Base-by-base conservation (phyloP, 30 jellyfish, hydroid and myxozoan genomes). In the Sanderia malayensis region DNA sequence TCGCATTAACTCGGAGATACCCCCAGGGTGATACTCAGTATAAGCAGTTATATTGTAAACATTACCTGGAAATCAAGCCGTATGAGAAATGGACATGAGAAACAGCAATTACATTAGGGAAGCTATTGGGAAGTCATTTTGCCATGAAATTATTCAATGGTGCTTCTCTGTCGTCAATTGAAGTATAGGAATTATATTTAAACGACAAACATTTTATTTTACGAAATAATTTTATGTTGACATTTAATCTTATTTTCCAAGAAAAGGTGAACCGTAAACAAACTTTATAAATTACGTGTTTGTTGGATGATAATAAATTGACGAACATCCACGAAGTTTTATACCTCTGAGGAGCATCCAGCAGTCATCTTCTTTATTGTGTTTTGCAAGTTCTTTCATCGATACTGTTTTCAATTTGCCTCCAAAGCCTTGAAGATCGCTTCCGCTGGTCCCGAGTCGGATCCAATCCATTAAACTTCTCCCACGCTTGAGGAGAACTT, bases 11-110 rank as follows among this genome's bases (percentile, higher is more conserved):
- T 93, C 96, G 0, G 88, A 89, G 1, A 85, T 71, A 22, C 99
- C 99, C 13, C 99, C 99, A 22, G 99, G 99, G 65, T 93, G 99
- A 70, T 55, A 93, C 46, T 93, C 99, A 64, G 88, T 46, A 31
- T 93, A 93, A 0, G 94, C 68, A 0, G 99, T 93, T 22, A 93
- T 58, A 46, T 93, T 86, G 86, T 82, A 93, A 21, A 93, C 99
- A 33, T 71, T 74, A 15, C 99, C 99, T 93, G 66, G 46, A 32
- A 74, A n/a, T n/a, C n/a, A n/a, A n/a, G n/a, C n/a, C n/a, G n/a
- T n/a, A n/a, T n/a, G n/a, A n/a, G n/a, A n/a, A n/a, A n/a, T n/a
- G n/a, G n/a, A n/a, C n/a, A n/a, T n/a, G n/a, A n/a, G n/a, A n/a
- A n/a, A n/a, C n/a, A n/a, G n/a, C n/a, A n/a, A n/a, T n/a, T n/a